Percentiles rank a stretch among this genome's conserved stretches.
Evolutionary conservation across 1,140 invertebrate species (phyloP).

Genomic region (Lordiphosa clarofinis): DNA sequence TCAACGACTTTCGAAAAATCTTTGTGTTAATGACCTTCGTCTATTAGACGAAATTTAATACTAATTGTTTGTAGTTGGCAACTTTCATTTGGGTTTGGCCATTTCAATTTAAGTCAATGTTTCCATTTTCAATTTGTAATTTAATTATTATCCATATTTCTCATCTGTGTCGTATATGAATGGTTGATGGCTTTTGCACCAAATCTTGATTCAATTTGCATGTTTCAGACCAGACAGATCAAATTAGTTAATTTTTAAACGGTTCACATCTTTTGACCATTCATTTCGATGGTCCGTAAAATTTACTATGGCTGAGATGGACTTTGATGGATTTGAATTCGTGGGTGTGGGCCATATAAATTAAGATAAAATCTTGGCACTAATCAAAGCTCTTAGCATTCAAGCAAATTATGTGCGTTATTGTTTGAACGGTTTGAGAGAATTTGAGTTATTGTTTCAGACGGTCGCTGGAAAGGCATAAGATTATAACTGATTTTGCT

Average conservation of each 20-base stretch:
- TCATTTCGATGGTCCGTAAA: conserved; percentile 1
- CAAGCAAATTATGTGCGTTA: neutral
- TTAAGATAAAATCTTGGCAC: conserved; percentile 19
- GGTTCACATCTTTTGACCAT: conserved; percentile 27
- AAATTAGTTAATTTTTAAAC: conserved; percentile 6
- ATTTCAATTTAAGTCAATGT: conserved; percentile 14
- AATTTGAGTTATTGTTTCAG: no score
- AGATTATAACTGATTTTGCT: no score
- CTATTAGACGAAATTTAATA: conserved; percentile 26
- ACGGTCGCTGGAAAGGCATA: no score
- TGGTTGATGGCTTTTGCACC: conserved; percentile 50
- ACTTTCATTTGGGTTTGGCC: conserved; percentile 29
- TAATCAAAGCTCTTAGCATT: conserved; percentile 17
- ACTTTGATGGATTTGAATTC: conserved; percentile 33
- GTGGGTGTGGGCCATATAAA: conserved; percentile 17
- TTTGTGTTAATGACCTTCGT: conserved; percentile 48
- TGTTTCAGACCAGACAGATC: conserved; percentile 26
- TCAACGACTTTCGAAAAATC: conserved; percentile 68
- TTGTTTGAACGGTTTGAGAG: no score
- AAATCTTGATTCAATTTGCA: conserved; percentile 53
- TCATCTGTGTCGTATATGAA: conserved; percentile 31
- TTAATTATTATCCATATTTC: conserved; percentile 26
- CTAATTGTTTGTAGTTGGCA: conserved; percentile 46
- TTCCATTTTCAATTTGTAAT: conserved; percentile 23
- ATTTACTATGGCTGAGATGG: no score